Evolutionary conservation across 2,113 vertebrate genomes (phyloP).

Genomic region (Dendrocopos noguchii): DNA sequence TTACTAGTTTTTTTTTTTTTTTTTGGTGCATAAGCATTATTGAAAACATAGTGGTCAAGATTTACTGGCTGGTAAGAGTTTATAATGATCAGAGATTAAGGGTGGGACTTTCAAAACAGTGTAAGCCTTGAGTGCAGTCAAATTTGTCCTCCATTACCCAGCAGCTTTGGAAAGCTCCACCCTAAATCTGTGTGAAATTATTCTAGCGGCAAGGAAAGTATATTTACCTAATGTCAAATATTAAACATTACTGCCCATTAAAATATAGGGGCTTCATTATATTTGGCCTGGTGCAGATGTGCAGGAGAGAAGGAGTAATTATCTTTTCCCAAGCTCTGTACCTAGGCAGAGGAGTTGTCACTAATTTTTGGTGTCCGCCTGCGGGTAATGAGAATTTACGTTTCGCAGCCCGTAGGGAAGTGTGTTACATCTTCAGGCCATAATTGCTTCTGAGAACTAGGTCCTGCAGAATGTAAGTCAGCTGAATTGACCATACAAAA

Average conservation of each 20-base stretch:
- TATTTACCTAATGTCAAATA: conserved; percentile 64
- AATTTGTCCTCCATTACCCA: conserved; percentile 52
- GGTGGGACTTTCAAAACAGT: conserved; percentile 61
- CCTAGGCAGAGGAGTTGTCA: not conserved
- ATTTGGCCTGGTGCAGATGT: conserved; percentile 44
- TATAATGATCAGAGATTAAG: conserved; percentile 35
- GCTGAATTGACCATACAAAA: not conserved
- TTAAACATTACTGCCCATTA: conserved; percentile 62
- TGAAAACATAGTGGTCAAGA: conserved; percentile 17
- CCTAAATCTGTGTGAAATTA: conserved; percentile 56
- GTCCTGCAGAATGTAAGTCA: not conserved
- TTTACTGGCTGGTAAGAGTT: conserved; percentile 65
- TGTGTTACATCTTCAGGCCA: not conserved
- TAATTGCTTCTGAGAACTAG: not conserved
- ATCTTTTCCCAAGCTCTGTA: not conserved
- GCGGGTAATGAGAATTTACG: not conserved
- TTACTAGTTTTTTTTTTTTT: not conserved
- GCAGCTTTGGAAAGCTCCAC: conserved; percentile 65
- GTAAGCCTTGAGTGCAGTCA: conserved; percentile 8
- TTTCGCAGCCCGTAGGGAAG: not conserved
- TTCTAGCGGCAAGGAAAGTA: conserved; percentile 34
- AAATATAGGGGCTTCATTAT: conserved; percentile 65
- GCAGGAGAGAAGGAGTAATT: conserved; percentile 58
- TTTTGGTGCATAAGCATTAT: conserved; percentile 14
- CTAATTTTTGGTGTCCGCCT: conserved; percentile 13